Conservation (phyloP, 2,797 vertebrate species). For the Apogon hyalosoma region DNA sequence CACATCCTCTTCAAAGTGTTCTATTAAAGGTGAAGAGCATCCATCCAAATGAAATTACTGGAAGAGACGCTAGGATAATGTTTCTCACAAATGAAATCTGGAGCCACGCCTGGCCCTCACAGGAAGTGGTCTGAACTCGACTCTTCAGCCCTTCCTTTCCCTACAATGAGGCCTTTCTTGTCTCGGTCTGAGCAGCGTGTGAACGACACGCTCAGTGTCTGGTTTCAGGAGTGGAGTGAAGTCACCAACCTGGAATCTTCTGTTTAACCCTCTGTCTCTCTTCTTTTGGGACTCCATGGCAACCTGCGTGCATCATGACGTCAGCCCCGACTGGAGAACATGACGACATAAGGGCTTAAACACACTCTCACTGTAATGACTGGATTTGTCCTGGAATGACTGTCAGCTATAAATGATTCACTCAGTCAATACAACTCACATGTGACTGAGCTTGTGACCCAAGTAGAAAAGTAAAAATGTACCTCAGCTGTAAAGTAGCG, state of each 20-base stretch:
- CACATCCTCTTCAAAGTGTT: neutral
- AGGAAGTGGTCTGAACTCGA: slow-evolving; percentile 33
- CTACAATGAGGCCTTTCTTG: slow-evolving; percentile 65
- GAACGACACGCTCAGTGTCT: slow-evolving; percentile 50
- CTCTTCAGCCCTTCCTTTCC: slow-evolving; percentile 15
- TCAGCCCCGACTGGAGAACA: slow-evolving; percentile 62
- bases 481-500: neutral
- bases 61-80: slow-evolving; percentile 19
- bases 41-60: slow-evolving; percentile 37
- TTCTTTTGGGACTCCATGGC: slow-evolving; percentile 72
- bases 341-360: slow-evolving; percentile 35
- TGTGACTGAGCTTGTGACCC: neutral
- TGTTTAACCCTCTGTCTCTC: neutral
- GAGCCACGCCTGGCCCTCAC: slow-evolving; percentile 14
- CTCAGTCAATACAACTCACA: neutral
- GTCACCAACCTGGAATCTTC: slow-evolving; percentile 53
- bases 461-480: no score
- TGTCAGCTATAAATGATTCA: neutral
- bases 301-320: slow-evolving; percentile 79
- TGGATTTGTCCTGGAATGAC: neutral
- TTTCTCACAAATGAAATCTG: slow-evolving; percentile 38
- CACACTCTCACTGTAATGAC: slow-evolving; percentile 2
- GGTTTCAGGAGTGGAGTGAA: slow-evolving; percentile 58
- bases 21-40: slow-evolving; percentile 12
- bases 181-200: slow-evolving; percentile 41